Evolutionary conservation across 2,797 vertebrate genomes (phyloP).

Genomic region (Morus bassanus): DNA sequence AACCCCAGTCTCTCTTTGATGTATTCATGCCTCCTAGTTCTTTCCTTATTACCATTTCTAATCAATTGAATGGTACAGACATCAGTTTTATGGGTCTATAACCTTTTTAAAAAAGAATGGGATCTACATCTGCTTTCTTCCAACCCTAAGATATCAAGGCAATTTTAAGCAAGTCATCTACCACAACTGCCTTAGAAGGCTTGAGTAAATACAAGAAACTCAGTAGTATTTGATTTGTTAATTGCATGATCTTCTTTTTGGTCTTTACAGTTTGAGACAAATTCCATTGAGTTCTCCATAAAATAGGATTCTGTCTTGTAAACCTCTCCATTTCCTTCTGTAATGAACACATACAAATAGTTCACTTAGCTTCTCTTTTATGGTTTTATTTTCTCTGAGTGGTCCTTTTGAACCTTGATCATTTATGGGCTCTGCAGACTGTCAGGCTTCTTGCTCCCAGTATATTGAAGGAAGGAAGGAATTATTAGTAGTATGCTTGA

Average conservation of each 20-base stretch:
- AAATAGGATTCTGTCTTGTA: background rate
- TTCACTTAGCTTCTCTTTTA: background rate
- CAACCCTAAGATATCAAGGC: background rate
- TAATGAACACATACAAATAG: background rate
- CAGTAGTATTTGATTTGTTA: background rate
- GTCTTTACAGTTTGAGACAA: background rate
- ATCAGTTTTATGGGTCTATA: background rate
- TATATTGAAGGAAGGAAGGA: background rate
- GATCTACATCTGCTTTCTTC: background rate
- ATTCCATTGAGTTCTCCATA: background rate
- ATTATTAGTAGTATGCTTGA: background rate
- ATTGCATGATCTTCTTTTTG: background rate
- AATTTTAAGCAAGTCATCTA: background rate
- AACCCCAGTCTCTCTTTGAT: background rate
- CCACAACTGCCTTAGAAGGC: background rate
- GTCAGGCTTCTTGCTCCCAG: background rate
- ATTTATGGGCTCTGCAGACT: background rate
- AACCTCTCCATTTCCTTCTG: background rate
- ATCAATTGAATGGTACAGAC: background rate
- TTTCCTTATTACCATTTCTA: background rate
- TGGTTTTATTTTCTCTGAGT: background rate
- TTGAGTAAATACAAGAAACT: background rate
- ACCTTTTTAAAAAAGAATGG: background rate
- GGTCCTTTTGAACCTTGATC: background rate
- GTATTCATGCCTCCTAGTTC: background rate